Percentiles rank a stretch among this genome's conserved stretches.
Conservation (phyloP, 2,888 invertebrate genomes). For the Actias luna region DNA sequence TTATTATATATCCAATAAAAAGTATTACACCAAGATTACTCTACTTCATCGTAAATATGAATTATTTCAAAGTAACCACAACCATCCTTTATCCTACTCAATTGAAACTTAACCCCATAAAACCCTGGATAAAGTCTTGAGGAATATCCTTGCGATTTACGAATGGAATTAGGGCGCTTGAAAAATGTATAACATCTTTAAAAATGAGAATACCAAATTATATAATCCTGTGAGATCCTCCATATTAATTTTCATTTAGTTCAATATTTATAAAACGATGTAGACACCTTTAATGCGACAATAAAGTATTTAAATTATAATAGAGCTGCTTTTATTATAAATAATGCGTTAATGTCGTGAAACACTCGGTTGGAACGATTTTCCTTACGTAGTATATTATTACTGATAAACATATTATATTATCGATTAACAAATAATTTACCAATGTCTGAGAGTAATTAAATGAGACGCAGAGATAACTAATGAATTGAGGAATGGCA, state of each 20-base stretch:
- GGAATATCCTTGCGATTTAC: neutral
- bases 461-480: too few relatives aligned
- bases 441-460: too few relatives aligned
- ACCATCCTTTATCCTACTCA: neutral
- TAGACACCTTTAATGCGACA: neutral
- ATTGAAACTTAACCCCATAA: neutral
- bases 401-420: too few relatives aligned
- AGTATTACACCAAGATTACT: conserved; percentile 28
- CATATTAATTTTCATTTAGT: neutral
- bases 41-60: conserved; percentile 49
- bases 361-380: too few relatives aligned
- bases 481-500: too few relatives aligned
- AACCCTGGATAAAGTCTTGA: neutral
- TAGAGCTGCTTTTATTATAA: too few relatives aligned
- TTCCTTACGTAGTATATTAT: too few relatives aligned
- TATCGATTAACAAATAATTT: too few relatives aligned
- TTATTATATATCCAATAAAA: conserved; percentile 69
- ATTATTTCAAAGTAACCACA: conserved; percentile 35
- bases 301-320: too few relatives aligned
- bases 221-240: neutral
- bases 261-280: neutral
- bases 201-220: neutral
- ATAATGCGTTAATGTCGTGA: too few relatives aligned
- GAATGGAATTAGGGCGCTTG: neutral
- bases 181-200: neutral